A percentile compares a stretch with the other conserved stretches of the same genome.
phyloP scores from a whole-genome alignment of 2,113 vertebrate genomes.

The Thunnus thynnus region DNA sequence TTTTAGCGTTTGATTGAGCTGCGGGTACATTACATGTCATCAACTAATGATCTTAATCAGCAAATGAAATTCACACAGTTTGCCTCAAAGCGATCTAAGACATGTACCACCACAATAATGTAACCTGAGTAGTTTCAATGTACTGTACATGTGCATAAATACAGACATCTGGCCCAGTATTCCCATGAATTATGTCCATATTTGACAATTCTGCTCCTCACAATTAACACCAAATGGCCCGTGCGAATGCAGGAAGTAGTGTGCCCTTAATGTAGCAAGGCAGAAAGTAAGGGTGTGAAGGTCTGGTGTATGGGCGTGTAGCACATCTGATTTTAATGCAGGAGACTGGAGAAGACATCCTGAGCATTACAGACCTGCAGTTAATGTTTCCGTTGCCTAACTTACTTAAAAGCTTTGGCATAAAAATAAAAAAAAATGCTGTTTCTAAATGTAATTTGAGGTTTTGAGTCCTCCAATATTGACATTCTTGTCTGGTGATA shows the following conservation, averaged over 20 bases:
- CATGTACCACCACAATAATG: neutral
- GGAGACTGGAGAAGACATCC: neutral
- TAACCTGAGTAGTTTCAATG: neutral
- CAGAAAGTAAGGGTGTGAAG: neutral
- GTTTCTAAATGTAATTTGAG: neutral
- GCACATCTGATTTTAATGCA: neutral
- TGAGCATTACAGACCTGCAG: neutral
- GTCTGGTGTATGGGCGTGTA: neutral
- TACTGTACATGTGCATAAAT: neutral
- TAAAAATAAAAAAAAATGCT: neutral
- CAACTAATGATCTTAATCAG: neutral
- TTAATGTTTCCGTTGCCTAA: neutral
- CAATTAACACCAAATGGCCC: neutral
- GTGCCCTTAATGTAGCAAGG: neutral
- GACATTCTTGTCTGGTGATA: neutral
- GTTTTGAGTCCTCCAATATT: neutral
- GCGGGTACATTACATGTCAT: neutral
- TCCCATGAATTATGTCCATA: neutral
- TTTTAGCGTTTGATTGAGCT: slow-evolving; percentile 9
- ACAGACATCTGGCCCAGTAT: neutral
- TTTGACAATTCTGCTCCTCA: neutral
- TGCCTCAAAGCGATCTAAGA: slow-evolving; percentile 7
- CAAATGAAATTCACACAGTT: slow-evolving; percentile 3
- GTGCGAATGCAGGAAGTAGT: neutral
- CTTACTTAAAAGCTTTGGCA: neutral